Base-by-base conservation (phyloP, 2,888 invertebrate species). In the Yponomeuta sedellus region DNA sequence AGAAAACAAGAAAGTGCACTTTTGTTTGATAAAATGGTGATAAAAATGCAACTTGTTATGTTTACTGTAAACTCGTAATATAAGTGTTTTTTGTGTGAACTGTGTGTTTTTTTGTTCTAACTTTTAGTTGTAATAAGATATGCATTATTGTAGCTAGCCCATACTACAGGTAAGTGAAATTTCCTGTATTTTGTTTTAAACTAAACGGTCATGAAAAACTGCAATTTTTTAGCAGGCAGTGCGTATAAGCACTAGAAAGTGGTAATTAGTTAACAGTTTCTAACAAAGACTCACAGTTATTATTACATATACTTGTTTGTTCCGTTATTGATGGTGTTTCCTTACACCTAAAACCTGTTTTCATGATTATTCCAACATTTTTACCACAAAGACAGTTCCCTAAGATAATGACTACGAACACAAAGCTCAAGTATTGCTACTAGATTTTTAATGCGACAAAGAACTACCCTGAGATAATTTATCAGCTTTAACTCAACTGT, bases 161-260 rank as follows among this genome's bases (percentile, higher is more conserved):
- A 12, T 16, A 16, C 12, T 52, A 66, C 71, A 69, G 72, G 74
- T 74, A 72, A 71, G 74, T 72, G 12, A 16, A 52, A 12, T 52
- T 70, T 65, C 70, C 70, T 72, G 16, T 67, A 61, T 69, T 22
- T 22, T 59, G 11, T 59, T 59, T 59, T 59, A 59, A 20, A 10
- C 20, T 59, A 10, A 20, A 22, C 59, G 59, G 59, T 59, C 25
- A 22, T 3, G 44, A 16, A 52, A 25, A 16, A 52, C 11, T 59
- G 59, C 59, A 59, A 6, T 52, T 16, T 52, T 12, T 52, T 1
- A 16, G 34, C 6, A 59, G 10, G 10, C 59, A 59, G 25, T 4
- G 11, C 59, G 20, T 19, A 59, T 10, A 19, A 25, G 19, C 11
- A 59, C 22, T 59, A 10, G 25, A 20, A 59, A 59, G 22, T 59